Evolutionary conservation across 2,113 vertebrate species (phyloP), one percentile per base, ranked within the genome.

Genomic region (Crotalus helleri): DNA sequence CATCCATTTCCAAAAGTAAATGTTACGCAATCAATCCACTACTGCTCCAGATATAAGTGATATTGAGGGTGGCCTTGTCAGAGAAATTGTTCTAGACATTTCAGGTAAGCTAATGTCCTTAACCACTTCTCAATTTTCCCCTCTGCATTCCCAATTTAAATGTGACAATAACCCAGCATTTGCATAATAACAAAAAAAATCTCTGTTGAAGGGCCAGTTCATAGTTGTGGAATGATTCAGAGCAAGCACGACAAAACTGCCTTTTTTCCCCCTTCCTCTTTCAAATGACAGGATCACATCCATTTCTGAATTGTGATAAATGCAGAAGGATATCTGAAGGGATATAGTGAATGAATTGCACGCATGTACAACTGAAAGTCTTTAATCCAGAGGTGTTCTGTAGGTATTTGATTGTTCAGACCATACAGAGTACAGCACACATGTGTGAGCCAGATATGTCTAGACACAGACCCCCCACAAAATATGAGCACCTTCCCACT

Each of bases 191-290:
- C 33, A 26, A 74, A 89, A 81, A 59, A 69, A 87, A 74, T 23
- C 19, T 33, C 85, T 55, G 24, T 1, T 53, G 21, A 93, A 90
- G 0, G 0, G 92, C 64, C 13, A 1, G 0, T 21, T 17, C 0
- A 1, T 81, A 88, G 46, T 53, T 4, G 0, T 15, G 44, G 21
- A 59, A 90, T 23, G 1, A 61, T 44, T 91, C 23, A 15, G 0
- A 54, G 6, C 89, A 23, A 21, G 49, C 0, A 1, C 26, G 33
- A 90, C 19, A 0, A 0, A 1, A 5, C 11, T 15, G 5, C 0
- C 0, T 26, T 0, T 13, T 17, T n/a, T 55, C 23, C 85, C 13
- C 49, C 24, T 51, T 85, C 24, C 1, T 54, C 64, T 61, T 92
- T 2, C 0, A 46, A 10, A n/a, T 87, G 86, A n/a, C 7, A 46